These are phyloP conservation scores for Mythimna vitellina DNA, from an alignment of 2,888 invertebrate species.

Conservation along the genomic window DNA sequence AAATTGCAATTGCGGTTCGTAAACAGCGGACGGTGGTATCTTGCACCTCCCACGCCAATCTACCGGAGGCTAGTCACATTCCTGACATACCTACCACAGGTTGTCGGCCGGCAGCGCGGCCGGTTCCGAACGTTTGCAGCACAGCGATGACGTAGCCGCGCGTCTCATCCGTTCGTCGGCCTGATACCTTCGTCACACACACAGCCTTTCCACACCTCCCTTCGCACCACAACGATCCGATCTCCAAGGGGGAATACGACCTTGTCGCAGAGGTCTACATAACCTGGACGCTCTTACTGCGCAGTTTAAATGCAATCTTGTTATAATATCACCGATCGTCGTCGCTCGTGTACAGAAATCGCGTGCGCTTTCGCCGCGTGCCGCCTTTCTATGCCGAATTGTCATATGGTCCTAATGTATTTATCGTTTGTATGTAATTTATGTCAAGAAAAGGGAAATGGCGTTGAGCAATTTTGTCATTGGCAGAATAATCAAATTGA, in stretches of 20 bases:
- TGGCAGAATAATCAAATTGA: slow-evolving; percentile 55
- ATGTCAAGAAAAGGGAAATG: slow-evolving; percentile 55
- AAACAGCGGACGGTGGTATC: slow-evolving; percentile 74
- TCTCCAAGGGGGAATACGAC: slow-evolving; percentile 61
- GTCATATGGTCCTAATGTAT: slow-evolving; percentile 64
- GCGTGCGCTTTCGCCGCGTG: slow-evolving; percentile 73
- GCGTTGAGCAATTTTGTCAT: slow-evolving; percentile 56
- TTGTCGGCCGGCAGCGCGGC: slow-evolving; percentile 85
- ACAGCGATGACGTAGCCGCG: slow-evolving; percentile 79
- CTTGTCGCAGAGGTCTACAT: slow-evolving; percentile 65
- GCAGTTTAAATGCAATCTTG: slow-evolving; percentile 63
- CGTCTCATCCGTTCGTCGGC: slow-evolving; percentile 78
- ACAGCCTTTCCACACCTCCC: slow-evolving; percentile 65
- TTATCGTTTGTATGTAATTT: slow-evolving; percentile 37
- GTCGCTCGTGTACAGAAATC: slow-evolving; percentile 60
- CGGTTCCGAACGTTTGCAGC: slow-evolving; percentile 82
- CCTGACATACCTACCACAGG: slow-evolving; percentile 85
- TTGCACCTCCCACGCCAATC: slow-evolving; percentile 85
- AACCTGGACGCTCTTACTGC: slow-evolving; percentile 62
- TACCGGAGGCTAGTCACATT: slow-evolving; percentile 85
- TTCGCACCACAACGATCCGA: slow-evolving; percentile 45
- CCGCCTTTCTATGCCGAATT: slow-evolving; percentile 69
- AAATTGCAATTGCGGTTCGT: slow-evolving; percentile 75
- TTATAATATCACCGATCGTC: slow-evolving; percentile 66
- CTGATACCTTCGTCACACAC: slow-evolving; percentile 63